Percentiles rank a stretch among this genome's conserved stretches.
Evolutionary conservation across 2,888 invertebrate species (phyloP).

Genomic region (Chymomyza caudatula): DNA sequence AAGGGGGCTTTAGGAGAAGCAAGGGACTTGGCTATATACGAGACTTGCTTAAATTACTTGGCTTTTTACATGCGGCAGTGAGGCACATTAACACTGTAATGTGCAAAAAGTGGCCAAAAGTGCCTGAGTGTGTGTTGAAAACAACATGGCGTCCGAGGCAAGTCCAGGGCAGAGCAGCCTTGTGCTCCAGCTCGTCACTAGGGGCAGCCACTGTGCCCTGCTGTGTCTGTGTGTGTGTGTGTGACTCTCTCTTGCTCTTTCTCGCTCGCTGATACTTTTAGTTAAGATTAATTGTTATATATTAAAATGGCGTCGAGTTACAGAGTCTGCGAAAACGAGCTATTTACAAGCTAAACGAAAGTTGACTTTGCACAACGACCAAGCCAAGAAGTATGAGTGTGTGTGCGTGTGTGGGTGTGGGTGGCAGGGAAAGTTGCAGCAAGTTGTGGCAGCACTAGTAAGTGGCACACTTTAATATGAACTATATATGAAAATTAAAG

Average conservation of each 20-base stretch:
- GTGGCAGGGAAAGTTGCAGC: not conserved
- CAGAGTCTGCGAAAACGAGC: slow-evolving; percentile 73
- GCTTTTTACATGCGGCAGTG: slow-evolving; percentile 75
- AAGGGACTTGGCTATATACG: slow-evolving; percentile 25
- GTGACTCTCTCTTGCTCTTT: not conserved
- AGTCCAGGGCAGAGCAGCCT: slow-evolving; percentile 25
- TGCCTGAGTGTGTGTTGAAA: slow-evolving; percentile 39
- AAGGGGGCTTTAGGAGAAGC: too few species aligned
- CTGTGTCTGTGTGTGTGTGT: slow-evolving; percentile 2
- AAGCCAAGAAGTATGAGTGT: not conserved
- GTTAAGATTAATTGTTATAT: slow-evolving; percentile 76
- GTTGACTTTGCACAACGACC: slow-evolving; percentile 68
- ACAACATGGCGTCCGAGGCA: slow-evolving; percentile 69
- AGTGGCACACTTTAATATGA: not conserved
- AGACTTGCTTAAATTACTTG: slow-evolving; percentile 63
- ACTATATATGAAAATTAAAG: not conserved
- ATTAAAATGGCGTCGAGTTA: slow-evolving; percentile 75
- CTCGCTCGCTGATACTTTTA: slow-evolving; percentile 58
- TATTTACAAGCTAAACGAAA: slow-evolving; percentile 76
- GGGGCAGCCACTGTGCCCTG: slow-evolving; percentile 12
- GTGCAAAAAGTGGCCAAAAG: slow-evolving; percentile 69
- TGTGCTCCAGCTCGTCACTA: not conserved
- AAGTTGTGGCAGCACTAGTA: not conserved
- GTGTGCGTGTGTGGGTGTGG: not conserved
- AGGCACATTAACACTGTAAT: slow-evolving; percentile 77